Conservation (phyloP, 1,140 invertebrate genomes). For the Drosophila repletoides region DNA sequence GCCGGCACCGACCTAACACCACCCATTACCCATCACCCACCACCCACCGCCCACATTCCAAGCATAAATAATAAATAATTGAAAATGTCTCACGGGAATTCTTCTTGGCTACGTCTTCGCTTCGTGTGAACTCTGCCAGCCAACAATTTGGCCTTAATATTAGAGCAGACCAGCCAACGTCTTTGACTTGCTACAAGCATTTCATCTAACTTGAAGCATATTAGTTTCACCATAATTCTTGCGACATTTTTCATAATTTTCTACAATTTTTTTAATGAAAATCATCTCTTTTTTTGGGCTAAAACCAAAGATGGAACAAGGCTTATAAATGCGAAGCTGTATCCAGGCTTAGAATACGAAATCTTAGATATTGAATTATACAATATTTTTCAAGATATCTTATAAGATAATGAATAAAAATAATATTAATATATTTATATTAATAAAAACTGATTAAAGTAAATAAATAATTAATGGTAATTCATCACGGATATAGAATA, state of each 20-base stretch:
- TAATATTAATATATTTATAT: background rate
- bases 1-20: too few relatives aligned
- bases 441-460: background rate
- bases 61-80: constrained; percentile 78
- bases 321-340: too few relatives aligned
- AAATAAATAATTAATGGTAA: background rate
- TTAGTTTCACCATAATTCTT: background rate
- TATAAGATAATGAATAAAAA: background rate
- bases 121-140: constrained; percentile 74
- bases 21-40: background rate
- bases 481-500: too few relatives aligned
- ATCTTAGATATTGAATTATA: too few relatives aligned
- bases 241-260: background rate
- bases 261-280: too few relatives aligned
- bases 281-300: too few relatives aligned
- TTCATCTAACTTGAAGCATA: constrained; percentile 4
- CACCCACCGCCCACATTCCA: constrained; percentile 6
- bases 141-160: constrained; percentile 76
- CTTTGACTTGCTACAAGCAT: constrained; percentile 28
- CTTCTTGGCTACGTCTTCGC: constrained; percentile 38
- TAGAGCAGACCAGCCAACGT: constrained; percentile 56
- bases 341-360: too few relatives aligned
- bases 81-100: constrained; percentile 75
- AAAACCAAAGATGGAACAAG: too few relatives aligned
- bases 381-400: too few relatives aligned